phyloP scores from a whole-genome alignment of 2,888 invertebrate species.

The Chaetoderma sp. region DNA sequence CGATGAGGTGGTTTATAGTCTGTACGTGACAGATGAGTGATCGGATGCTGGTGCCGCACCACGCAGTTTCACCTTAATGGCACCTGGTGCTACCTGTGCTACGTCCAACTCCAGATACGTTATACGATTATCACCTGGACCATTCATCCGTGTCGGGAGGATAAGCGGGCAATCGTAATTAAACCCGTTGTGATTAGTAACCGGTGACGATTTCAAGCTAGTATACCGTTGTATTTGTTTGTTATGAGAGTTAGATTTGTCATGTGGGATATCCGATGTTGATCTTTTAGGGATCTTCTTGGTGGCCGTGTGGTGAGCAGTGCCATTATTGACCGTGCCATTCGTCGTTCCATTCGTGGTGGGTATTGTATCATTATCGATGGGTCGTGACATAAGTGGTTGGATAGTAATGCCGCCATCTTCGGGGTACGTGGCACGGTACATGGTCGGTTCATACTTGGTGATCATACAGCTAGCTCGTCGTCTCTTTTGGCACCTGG shows the following conservation, averaged over 20 bases:
- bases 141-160: background rate
- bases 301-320: background rate
- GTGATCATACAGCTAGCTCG: constrained; percentile 3
- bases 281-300: background rate
- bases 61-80: constrained; percentile 3
- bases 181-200: background rate
- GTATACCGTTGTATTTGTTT: background rate
- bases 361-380: background rate
- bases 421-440: background rate
- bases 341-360: background rate
- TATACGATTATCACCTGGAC: background rate
- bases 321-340: background rate
- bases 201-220: background rate
- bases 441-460: background rate
- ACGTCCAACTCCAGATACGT: constrained; percentile 8
- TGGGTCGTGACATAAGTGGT: background rate
- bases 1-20: too few species aligned
- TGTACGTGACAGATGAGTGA: too few species aligned
- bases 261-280: too few species aligned
- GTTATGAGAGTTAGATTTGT: too few species aligned
- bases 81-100: constrained; percentile 1
- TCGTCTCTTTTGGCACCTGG: background rate
- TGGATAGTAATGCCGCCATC: background rate
- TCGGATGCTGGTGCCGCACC: background rate
- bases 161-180: background rate